phyloP scores from a whole-genome alignment of 2,797 vertebrate species.

The Heliangelus exortis region DNA sequence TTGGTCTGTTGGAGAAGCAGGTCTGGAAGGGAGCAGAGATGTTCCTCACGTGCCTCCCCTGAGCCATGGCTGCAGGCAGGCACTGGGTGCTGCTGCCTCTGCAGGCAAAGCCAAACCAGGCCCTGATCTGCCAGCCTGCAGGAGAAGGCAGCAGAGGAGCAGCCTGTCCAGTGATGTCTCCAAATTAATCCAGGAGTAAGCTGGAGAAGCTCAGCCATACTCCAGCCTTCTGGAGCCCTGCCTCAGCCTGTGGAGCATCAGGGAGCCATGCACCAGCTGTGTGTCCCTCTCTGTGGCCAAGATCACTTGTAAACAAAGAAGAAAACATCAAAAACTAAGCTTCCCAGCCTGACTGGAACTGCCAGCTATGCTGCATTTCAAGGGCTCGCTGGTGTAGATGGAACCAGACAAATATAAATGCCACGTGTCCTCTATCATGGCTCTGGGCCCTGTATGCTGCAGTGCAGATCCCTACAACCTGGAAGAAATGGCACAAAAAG shows the following conservation, averaged over 20 bases:
- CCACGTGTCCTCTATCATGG: fast-evolving
- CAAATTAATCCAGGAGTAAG: not conserved
- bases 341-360: not conserved
- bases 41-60: fast-evolving
- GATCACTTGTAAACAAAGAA: constrained; percentile 15
- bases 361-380: constrained; percentile 4
- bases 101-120: not conserved
- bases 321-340: not conserved
- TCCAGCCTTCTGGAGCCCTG: not conserved
- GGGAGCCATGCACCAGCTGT: not conserved
- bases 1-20: not conserved
- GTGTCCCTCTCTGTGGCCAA: not conserved
- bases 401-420: not conserved
- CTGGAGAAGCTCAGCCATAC: not conserved
- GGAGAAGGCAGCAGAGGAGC: not conserved
- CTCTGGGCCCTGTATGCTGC: not conserved
- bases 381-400: not conserved
- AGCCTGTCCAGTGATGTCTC: not conserved
- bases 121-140: not conserved
- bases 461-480: not conserved
- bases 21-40: not conserved
- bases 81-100: fast-evolving
- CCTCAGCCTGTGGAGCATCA: not conserved
- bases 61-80: fast-evolving
- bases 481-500: not conserved